These are phyloP conservation scores for Pitangus sulphuratus DNA, from an alignment of 2,797 vertebrate species.

Conservation along the genomic window DNA sequence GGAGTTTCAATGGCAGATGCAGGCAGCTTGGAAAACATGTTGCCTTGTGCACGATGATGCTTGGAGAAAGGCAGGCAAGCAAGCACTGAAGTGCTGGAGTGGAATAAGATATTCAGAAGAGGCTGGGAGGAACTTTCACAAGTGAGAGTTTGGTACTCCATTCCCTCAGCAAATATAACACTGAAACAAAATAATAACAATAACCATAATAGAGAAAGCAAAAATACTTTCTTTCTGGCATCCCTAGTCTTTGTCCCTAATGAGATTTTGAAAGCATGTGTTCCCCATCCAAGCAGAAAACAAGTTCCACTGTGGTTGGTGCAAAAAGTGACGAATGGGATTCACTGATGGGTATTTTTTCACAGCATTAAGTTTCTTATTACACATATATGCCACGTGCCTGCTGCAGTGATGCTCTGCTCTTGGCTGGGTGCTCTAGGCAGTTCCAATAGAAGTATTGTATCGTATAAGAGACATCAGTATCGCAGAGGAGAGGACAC, in stretches of 20 bases:
- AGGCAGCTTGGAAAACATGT: constrained; percentile 47
- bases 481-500: neutral
- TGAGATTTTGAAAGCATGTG: neutral
- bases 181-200: neutral
- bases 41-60: neutral
- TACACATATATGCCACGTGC: neutral
- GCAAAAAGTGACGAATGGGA: neutral
- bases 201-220: neutral
- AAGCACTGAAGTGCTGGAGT: neutral
- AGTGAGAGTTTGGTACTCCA: neutral
- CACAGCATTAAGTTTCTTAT: neutral
- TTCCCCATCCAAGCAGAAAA: neutral
- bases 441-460: neutral
- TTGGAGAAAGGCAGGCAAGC: neutral
- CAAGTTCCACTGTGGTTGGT: neutral
- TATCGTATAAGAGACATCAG: neutral
- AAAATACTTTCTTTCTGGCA: neutral
- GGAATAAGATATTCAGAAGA: neutral
- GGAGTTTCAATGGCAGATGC: constrained; percentile 6
- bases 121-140: neutral
- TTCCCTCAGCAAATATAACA: neutral
- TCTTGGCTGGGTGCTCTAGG: neutral
- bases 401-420: neutral
- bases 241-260: fast-evolving
- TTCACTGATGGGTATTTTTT: neutral